Evolutionary conservation across 2,888 invertebrate genomes (phyloP).

Genomic region (Cylloceria caligata): DNA sequence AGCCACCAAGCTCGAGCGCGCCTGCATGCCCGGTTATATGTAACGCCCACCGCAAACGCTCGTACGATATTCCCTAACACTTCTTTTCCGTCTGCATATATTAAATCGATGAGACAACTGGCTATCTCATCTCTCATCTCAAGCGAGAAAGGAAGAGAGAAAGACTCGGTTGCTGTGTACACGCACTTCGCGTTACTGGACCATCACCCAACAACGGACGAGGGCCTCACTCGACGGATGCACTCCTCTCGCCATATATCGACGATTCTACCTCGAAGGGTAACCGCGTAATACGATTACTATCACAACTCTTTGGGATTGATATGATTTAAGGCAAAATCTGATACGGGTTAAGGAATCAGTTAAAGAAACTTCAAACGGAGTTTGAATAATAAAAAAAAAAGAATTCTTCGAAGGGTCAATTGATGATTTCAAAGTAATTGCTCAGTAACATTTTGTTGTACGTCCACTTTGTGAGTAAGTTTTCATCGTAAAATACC

Average conservation of each 20-base stretch:
- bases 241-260: background rate
- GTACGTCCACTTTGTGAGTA: no score
- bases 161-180: background rate
- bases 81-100: constrained; percentile 65
- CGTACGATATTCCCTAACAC: constrained; percentile 55
- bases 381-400: no score
- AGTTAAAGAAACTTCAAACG: no score
- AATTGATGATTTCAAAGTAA: no score
- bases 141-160: constrained; percentile 23
- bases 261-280: no score
- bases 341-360: no score
- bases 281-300: no score
- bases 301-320: no score
- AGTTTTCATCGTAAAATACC: no score
- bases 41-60: constrained; percentile 67
- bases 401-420: no score
- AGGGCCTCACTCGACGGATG: background rate
- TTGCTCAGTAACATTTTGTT: no score
- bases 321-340: no score
- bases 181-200: constrained; percentile 9
- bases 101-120: constrained; percentile 66
- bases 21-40: constrained; percentile 66
- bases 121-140: constrained; percentile 58
- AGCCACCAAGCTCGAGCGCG: constrained; percentile 52
- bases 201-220: constrained; percentile 24